These are phyloP conservation scores for Mesitornis unicolor DNA, from an alignment of 2,113 vertebrate species.

Conservation along the genomic window DNA sequence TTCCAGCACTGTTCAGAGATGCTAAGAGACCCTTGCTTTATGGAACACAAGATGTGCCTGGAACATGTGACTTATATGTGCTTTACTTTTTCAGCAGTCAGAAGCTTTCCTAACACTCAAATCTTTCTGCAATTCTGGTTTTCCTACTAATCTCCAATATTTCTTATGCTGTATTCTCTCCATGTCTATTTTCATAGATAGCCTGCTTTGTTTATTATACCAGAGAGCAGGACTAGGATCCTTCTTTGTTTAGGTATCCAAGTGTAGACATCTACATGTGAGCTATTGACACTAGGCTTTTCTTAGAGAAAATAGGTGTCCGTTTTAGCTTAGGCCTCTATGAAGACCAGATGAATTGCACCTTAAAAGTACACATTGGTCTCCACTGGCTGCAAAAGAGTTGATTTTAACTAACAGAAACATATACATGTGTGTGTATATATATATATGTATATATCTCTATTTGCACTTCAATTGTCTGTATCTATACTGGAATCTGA, in stretches of 20 bases:
- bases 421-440: too few species aligned
- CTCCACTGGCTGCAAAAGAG: neutral
- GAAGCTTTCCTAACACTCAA: neutral
- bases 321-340: neutral
- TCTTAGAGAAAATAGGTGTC: neutral
- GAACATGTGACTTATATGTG: neutral
- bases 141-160: neutral
- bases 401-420: neutral
- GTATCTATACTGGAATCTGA: neutral
- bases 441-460: neutral
- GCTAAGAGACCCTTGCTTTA: neutral
- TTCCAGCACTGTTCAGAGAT: neutral
- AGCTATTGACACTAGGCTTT: neutral
- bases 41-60: neutral
- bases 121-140: neutral
- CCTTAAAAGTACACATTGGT: neutral
- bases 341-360: neutral
- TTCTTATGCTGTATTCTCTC: neutral
- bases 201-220: neutral
- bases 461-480: neutral
- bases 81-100: neutral
- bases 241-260: neutral
- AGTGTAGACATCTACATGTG: neutral
- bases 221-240: neutral
- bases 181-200: neutral